Evolutionary conservation across 2,113 vertebrate genomes (phyloP).

Genomic region (Melanerpes formicivorus): DNA sequence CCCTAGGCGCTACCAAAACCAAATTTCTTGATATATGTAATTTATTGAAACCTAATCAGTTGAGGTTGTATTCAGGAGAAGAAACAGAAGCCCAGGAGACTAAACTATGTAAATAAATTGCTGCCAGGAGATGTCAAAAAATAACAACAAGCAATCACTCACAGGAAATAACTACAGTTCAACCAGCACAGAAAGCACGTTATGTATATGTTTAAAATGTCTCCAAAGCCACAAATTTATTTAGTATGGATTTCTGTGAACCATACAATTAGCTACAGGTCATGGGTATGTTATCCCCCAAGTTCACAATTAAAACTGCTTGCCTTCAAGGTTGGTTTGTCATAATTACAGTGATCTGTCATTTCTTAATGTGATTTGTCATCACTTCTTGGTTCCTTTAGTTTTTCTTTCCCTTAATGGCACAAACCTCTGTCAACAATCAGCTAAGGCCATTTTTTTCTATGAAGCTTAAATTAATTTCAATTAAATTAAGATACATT

Average conservation of each 20-base stretch:
- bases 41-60: conserved; percentile 46
- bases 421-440: not conserved
- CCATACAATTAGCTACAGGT: conserved; percentile 62
- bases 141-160: conserved; percentile 55
- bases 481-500: not conserved
- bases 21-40: not conserved
- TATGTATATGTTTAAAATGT: conserved; percentile 28
- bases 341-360: conserved; percentile 57
- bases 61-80: conserved; percentile 27
- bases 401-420: not conserved
- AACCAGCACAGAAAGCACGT: not conserved
- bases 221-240: conserved; percentile 60
- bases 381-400: conserved; percentile 3
- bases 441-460: not conserved
- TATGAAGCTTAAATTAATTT: not conserved
- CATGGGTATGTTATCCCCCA: conserved; percentile 26
- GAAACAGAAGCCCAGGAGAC: conserved; percentile 28
- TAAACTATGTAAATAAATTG: conserved; percentile 60
- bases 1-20: not conserved
- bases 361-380: conserved; percentile 56
- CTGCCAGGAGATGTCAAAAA: conserved; percentile 64
- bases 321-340: conserved; percentile 60
- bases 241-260: conserved; percentile 48
- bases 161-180: not conserved
- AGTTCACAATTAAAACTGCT: conserved; percentile 58